Percentiles rank a stretch among this genome's conserved stretches.
These are phyloP conservation scores for Corydoras sp. DNA, from an alignment of 2,113 vertebrate genomes.

Conservation along the genomic window DNA sequence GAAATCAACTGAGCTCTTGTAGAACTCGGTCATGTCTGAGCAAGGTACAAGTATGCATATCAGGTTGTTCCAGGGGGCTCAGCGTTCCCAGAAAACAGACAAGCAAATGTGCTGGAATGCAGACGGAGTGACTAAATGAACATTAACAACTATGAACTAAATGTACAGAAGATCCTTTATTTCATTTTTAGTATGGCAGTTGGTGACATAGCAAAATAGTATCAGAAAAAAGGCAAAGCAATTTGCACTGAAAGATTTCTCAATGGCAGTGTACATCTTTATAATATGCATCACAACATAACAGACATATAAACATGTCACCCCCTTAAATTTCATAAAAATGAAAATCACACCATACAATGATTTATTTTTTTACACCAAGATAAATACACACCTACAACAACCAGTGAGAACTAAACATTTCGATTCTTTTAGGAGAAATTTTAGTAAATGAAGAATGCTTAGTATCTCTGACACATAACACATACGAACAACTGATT, in stretches of 20 bases:
- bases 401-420: constrained; percentile 6
- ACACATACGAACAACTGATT: neutral
- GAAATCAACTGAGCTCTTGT: too few relatives aligned
- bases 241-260: too few relatives aligned
- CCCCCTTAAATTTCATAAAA: too few relatives aligned
- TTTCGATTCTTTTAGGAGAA: constrained; percentile 3
- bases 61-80: neutral
- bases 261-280: too few relatives aligned
- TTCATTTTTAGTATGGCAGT: neutral
- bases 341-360: too few relatives aligned
- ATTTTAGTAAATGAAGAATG: constrained; percentile 7
- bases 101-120: neutral
- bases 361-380: neutral
- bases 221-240: too few relatives aligned
- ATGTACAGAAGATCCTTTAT: neutral
- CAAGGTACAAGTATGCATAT: neutral
- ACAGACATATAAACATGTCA: too few relatives aligned
- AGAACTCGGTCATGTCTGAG: too few relatives aligned
- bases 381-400: constrained; percentile 18
- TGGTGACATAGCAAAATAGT: neutral
- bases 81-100: neutral
- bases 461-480: neutral
- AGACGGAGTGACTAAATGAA: too few relatives aligned
- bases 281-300: too few relatives aligned
- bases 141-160: neutral